Conservation (phyloP, 2,888 invertebrate genomes). For the Cerceris ruficornis region DNA sequence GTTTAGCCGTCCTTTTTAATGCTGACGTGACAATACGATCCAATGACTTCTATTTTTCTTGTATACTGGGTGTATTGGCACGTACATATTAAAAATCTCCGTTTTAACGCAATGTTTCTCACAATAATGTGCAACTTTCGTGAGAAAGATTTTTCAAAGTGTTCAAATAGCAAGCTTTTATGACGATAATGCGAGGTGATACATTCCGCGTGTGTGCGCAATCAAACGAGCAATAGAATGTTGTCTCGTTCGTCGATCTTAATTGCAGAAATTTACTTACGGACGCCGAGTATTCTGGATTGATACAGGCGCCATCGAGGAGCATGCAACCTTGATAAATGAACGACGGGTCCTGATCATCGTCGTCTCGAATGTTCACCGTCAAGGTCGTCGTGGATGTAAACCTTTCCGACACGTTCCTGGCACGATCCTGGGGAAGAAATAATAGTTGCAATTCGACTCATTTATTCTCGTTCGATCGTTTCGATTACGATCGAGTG, state of each 20-base stretch:
- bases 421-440: slow-evolving; percentile 89
- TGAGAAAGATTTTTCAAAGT: no score
- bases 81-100: no score
- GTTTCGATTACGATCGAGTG: neutral
- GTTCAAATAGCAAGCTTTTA: no score
- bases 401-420: slow-evolving; percentile 88
- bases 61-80: no score
- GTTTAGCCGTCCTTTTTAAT: no score
- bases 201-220: no score
- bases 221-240: neutral
- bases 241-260: neutral
- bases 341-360: slow-evolving; percentile 95
- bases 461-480: neutral
- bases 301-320: slow-evolving; percentile 92
- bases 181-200: no score
- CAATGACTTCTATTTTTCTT: no score
- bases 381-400: slow-evolving; percentile 93
- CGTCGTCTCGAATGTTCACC: slow-evolving; percentile 93
- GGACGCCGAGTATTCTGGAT: slow-evolving; percentile 92
- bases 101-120: no score
- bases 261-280: slow-evolving; percentile 83
- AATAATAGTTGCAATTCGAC: slow-evolving; percentile 12
- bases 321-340: slow-evolving; percentile 93
- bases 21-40: no score
- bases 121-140: no score